These are phyloP conservation scores for Paedocypris sp. DNA, from an alignment of 2,113 vertebrate species.

Conservation along the genomic window DNA sequence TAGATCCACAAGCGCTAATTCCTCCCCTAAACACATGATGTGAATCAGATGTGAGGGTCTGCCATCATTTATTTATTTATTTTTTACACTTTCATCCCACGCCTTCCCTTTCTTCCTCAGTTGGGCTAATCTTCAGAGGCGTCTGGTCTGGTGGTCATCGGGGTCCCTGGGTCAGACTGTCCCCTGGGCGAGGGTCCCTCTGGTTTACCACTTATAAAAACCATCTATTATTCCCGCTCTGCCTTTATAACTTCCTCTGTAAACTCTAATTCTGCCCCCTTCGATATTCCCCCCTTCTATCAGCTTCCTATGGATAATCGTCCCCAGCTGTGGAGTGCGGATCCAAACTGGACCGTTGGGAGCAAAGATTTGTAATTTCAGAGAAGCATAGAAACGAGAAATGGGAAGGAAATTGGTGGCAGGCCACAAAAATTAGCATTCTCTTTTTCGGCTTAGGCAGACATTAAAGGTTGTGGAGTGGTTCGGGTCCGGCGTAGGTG, in stretches of 20 bases:
- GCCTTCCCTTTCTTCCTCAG: slow-evolving; percentile 28
- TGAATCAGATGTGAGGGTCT: not conserved
- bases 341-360: slow-evolving; percentile 57
- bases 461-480: slow-evolving; percentile 62
- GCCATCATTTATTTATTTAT: slow-evolving; percentile 1
- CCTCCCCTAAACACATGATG: not conserved
- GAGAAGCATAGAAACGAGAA: slow-evolving; percentile 35
- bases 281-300: not conserved
- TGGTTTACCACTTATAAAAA: slow-evolving; percentile 18
- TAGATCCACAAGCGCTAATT: too few relatives aligned
- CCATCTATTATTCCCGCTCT: not conserved
- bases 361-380: slow-evolving; percentile 62
- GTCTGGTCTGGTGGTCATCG: not conserved
- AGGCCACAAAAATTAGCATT: slow-evolving; percentile 65
- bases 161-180: slow-evolving; percentile 14
- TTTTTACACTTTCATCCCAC: slow-evolving; percentile 18
- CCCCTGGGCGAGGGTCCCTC: slow-evolving; percentile 38
- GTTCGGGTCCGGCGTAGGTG: slow-evolving; percentile 53
- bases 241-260: slow-evolving; percentile 44
- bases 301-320: slow-evolving; percentile 61
- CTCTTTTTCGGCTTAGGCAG: slow-evolving; percentile 53
- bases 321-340: slow-evolving; percentile 58
- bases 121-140: slow-evolving; percentile 47
- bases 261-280: slow-evolving; percentile 39
- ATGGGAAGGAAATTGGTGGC: slow-evolving; percentile 59